phyloP scores from a whole-genome alignment of 2,888 invertebrate species.

The Pyrocoelia pectoralis region DNA sequence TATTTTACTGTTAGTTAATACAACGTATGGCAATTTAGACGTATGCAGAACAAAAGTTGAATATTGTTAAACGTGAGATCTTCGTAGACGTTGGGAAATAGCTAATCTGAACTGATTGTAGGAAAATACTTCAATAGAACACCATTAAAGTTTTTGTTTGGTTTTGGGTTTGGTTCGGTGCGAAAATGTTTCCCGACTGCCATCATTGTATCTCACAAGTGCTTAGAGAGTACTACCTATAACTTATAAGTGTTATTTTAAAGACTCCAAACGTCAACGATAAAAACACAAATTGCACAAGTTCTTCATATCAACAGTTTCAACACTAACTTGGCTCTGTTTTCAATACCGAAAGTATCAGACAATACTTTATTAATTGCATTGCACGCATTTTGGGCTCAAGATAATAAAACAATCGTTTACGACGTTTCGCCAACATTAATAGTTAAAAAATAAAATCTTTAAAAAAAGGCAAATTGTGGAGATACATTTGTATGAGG shows the following conservation, averaged over 20 bases:
- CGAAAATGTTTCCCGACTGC: conserved; percentile 57
- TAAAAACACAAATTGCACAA: conserved; percentile 51
- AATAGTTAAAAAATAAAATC: background rate
- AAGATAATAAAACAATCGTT: conserved; percentile 4
- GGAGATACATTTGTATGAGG: conserved; percentile 8
- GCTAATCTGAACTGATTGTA: conserved; percentile 52
- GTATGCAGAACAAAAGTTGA: conserved; percentile 49
- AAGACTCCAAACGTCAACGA: conserved; percentile 50
- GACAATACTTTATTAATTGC: conserved; percentile 22
- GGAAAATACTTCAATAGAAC: conserved; percentile 45
- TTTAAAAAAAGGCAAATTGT: background rate
- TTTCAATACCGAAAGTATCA: conserved; percentile 21
- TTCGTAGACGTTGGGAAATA: conserved; percentile 57
- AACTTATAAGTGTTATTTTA: conserved; percentile 52
- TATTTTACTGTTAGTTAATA: conserved; percentile 40
- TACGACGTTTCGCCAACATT: background rate
- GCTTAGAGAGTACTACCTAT: conserved; percentile 53
- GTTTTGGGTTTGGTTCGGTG: conserved; percentile 47
- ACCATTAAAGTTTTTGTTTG: conserved; percentile 38
- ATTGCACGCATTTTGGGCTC: conserved; percentile 3
- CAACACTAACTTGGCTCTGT: conserved; percentile 44
- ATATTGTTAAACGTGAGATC: conserved; percentile 59
- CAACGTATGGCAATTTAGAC: conserved; percentile 48
- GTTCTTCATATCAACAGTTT: conserved; percentile 57
- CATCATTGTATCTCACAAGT: conserved; percentile 52